These are phyloP conservation scores for Caenorhabditis sp. DNA, from an alignment of 2,888 invertebrate species.

Conservation along the genomic window DNA sequence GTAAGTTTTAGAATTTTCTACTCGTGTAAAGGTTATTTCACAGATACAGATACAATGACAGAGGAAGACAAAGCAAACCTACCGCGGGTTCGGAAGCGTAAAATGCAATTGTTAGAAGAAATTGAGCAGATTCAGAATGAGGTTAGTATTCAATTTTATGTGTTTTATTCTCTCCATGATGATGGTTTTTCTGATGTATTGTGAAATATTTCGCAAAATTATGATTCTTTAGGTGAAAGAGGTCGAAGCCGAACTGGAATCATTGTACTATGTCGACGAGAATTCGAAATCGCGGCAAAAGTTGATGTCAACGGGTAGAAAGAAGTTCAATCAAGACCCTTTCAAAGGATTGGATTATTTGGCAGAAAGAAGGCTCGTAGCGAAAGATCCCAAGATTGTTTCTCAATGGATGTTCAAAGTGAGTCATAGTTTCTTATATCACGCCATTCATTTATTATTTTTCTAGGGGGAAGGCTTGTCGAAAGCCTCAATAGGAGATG, in stretches of 20 bases:
- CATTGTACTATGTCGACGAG: constrained; percentile 57
- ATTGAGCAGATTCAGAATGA: constrained; percentile 54
- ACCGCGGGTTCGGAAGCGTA: constrained; percentile 50
- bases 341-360: constrained; percentile 51
- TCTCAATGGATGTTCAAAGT: constrained; percentile 38
- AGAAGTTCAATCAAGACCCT: constrained; percentile 46
- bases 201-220: constrained; percentile 11
- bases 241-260: constrained; percentile 53
- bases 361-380: constrained; percentile 39
- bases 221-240: constrained; percentile 30
- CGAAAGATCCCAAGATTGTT: constrained; percentile 39
- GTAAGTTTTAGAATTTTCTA: constrained; percentile 2
- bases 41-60: constrained; percentile 10
- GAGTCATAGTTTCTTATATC: too few species aligned
- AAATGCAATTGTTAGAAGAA: constrained; percentile 54
- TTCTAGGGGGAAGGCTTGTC: constrained; percentile 53
- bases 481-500: constrained; percentile 52
- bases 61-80: constrained; percentile 44
- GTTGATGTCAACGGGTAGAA: constrained; percentile 42
- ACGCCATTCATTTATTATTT: background rate
- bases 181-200: background rate
- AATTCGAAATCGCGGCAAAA: constrained; percentile 42
- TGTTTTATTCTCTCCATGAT: background rate
- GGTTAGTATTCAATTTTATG: constrained; percentile 15
- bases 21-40: background rate